Evolutionary conservation across 1,140 invertebrate genomes (phyloP).

Genomic region (Drosophila willistoni): DNA sequence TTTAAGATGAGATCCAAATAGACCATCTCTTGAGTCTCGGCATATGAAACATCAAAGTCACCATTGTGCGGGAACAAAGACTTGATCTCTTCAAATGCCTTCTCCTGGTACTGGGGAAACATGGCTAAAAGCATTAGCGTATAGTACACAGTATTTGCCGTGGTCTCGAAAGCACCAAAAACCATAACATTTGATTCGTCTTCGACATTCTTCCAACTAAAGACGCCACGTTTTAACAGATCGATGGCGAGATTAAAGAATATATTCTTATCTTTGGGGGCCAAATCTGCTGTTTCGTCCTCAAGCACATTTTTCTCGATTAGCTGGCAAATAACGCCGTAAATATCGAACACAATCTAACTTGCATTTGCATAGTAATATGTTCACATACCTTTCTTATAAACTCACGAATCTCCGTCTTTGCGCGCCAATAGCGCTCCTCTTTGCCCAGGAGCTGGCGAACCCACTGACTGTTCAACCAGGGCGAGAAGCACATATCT

Average conservation of each 20-base stretch:
- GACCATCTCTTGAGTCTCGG: constrained; percentile 86
- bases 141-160: constrained; percentile 70
- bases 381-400: constrained; percentile 52
- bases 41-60: constrained; percentile 83
- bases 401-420: constrained; percentile 61
- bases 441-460: constrained; percentile 54
- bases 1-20: constrained; percentile 87
- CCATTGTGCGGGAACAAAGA: constrained; percentile 84
- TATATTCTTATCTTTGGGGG: constrained; percentile 58
- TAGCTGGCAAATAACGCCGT: constrained; percentile 19
- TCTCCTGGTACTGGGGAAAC: constrained; percentile 84
- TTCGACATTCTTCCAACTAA: constrained; percentile 68
- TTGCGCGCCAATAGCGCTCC: constrained; percentile 46
- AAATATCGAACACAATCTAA: not conserved
- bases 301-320: constrained; percentile 54
- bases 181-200: constrained; percentile 76
- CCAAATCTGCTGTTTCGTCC: constrained; percentile 32
- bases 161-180: constrained; percentile 78
- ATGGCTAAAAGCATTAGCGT: constrained; percentile 71
- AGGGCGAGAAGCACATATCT: constrained; percentile 75
- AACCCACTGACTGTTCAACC: constrained; percentile 48
- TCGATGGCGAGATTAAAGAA: constrained; percentile 68
- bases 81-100: constrained; percentile 86
- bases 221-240: constrained; percentile 55
- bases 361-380: too few relatives aligned